Evolutionary conservation across 2,888 invertebrate species (phyloP), one percentile per base, ranked within the genome.

Genomic region (Terebella lapidaria): DNA sequence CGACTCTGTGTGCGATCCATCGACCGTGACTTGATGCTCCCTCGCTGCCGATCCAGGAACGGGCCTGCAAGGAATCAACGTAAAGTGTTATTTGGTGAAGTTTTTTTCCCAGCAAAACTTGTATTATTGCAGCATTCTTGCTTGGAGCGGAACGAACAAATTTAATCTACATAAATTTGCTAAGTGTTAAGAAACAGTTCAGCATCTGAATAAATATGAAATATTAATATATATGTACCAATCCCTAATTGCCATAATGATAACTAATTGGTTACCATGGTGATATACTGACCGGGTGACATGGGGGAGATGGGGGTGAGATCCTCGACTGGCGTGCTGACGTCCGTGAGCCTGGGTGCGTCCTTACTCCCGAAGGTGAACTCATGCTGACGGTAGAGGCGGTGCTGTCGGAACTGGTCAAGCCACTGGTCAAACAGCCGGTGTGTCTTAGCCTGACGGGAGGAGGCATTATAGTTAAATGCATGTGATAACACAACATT

Each of bases 351-450:
- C 45, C 72, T 68, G 4, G 78, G 76, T 2, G 73, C 71, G 51
- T 78, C 78, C 54, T 72, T 74, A 2, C 75, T 74, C 35, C 81
- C 81, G 64, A 72, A 81, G 0, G 76, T 71, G 30, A 81, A 75
- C 65, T 81, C 81, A 75, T 91, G 89, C 74, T 91, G 91, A 5
- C 90, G 83, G 75, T 89, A 90, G 54, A 90, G 82, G 63, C 91
- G 84, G 74, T 91, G 90, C 45, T 87, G 86, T 68, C 88, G 87
- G 52, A 91, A 78, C 69, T 88, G 87, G 62, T 86, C 85, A 55
- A 90, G 84, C 91, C 91, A 91, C 45, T 87, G 86, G 54, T 85
- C 83, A 77, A 90, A 90, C 28, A 85, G 82, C 22, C 29, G 42
- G 26, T 26, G 47, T 24, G 61, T 75, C 66, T 81, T 81, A 3